Conservation (phyloP, 1,140 invertebrate genomes). For the Dendroctonus ponderosae region DNA sequence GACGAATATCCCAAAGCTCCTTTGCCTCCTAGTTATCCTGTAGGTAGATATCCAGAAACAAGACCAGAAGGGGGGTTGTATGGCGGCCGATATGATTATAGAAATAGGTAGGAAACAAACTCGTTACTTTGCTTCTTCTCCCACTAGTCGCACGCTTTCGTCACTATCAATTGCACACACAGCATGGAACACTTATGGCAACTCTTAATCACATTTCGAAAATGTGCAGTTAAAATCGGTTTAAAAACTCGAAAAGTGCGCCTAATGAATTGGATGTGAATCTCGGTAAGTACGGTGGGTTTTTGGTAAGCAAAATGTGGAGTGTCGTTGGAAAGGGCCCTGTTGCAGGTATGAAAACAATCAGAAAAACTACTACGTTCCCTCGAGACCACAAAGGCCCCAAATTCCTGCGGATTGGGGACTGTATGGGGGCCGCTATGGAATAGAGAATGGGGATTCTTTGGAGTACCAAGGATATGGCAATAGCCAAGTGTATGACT, state of each 20-base stretch:
- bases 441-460: conserved; percentile 40
- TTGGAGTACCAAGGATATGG: conserved; percentile 40
- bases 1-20: conserved; percentile 20
- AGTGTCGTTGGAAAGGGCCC: no score
- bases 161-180: no score
- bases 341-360: conserved; percentile 27
- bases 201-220: not conserved
- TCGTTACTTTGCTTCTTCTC: no score
- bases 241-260: not conserved
- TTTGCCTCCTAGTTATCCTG: not conserved
- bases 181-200: no score
- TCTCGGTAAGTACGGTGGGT: no score
- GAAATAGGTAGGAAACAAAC: conserved; percentile 18
- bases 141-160: no score
- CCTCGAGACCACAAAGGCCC: conserved; percentile 26
- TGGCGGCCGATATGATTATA: conserved; percentile 38
- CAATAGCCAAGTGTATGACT: conserved; percentile 47
- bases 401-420: conserved; percentile 43
- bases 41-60: not conserved
- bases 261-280: no score
- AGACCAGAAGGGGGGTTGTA: conserved; percentile 44
- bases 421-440: conserved; percentile 49
- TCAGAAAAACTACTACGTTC: conserved; percentile 39
- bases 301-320: no score
- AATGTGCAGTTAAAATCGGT: not conserved